Conservation (phyloP, 1,140 invertebrate genomes). For the Anadara kagoshimensis region DNA sequence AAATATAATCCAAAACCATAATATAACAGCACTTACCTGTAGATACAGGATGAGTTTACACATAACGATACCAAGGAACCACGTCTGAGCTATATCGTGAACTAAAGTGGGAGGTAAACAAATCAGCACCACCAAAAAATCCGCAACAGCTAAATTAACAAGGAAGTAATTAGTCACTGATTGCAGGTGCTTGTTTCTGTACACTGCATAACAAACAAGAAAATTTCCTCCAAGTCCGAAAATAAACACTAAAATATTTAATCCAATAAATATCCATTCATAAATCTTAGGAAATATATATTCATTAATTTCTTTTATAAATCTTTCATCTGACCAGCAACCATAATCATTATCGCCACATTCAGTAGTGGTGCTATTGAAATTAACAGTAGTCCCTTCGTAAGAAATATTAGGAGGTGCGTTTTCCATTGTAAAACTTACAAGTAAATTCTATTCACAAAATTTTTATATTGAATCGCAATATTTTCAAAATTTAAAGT, state of each 20-base stretch:
- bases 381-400: too few relatives aligned
- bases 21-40: conserved; percentile 79
- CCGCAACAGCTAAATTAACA: conserved; percentile 91
- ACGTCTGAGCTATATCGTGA: conserved; percentile 89
- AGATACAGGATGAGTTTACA: conserved; percentile 90
- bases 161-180: conserved; percentile 95
- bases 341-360: too few relatives aligned
- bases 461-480: too few relatives aligned
- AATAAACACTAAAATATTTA: conserved; percentile 83
- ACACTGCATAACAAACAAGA: conserved; percentile 90
- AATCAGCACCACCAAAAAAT: conserved; percentile 91
- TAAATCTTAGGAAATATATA: conserved; percentile 27
- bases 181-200: conserved; percentile 87
- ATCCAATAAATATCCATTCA: conserved; percentile 58
- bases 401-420: too few relatives aligned
- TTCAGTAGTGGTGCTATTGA: too few relatives aligned
- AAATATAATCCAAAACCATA: too few relatives aligned
- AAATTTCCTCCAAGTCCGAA: conserved; percentile 90
- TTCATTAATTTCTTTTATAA: neutral
- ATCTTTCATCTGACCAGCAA: too few relatives aligned
- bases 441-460: too few relatives aligned
- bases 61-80: conserved; percentile 86
- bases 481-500: too few relatives aligned
- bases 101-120: conserved; percentile 90
- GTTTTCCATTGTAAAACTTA: too few relatives aligned